Base-by-base conservation (phyloP, 2,888 invertebrate genomes). In the Nesidiocoris tenuis region DNA sequence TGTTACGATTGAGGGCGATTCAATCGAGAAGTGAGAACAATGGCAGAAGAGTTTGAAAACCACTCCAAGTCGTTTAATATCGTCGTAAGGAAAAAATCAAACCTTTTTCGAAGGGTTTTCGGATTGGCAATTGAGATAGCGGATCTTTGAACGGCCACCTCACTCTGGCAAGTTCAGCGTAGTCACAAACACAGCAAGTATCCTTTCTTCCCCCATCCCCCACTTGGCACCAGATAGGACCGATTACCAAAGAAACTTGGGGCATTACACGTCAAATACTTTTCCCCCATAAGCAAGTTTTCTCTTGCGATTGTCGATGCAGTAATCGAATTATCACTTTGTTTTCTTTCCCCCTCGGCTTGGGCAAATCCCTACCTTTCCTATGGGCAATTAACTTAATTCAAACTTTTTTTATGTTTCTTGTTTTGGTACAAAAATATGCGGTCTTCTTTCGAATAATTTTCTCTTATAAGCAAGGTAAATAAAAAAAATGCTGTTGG, bases 271-370 rank as follows among this genome's bases (percentile, higher is more conserved):
- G 39, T 39, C 39, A 12, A 39, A 39, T 39, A 39, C 39, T 39
- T 39, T 39, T 39, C 39, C 39, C 39, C 39, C 39, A 3, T 7
- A 39, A 39, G 39, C 39, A 12, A 39, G 5, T 39, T 39, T 12
- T 39, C 39, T 39, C 39, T 39, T 39, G 12, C 3, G 3, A 3
- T 39, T 39, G 5, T 12, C 39, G 12, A 39, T 39, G 39, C 39
- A 39, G 24, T 70, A 39, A 56, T 67, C 59, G 24, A 70, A 24
- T 70, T 70, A 70, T 70, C 59, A 59, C 59, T 57, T 70, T 70
- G 70, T 70, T 70, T 70, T 57, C 70, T 59, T 59, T 23, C 1
- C 70, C 59, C 39, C 39, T n/a, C n/a, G n/a, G n/a, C n/a, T n/a
- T n/a, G n/a, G n/a, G n/a, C n/a, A n/a, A n/a, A n/a, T n/a, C n/a